A percentile compares a stretch with the other conserved stretches of the same genome.
Conservation (phyloP, 1,140 invertebrate species). For the Lepidurus arcticus region DNA sequence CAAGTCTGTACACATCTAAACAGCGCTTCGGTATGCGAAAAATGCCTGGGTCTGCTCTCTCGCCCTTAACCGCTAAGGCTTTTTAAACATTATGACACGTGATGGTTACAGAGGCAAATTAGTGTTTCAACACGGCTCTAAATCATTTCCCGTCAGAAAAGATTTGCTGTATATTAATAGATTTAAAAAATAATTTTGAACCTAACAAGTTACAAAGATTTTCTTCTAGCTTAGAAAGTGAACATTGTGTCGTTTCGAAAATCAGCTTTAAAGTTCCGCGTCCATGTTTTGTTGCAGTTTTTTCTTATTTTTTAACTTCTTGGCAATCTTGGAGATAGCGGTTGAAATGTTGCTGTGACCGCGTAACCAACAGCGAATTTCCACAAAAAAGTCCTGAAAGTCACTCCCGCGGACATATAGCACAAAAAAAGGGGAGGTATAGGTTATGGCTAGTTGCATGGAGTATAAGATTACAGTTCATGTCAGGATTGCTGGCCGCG, state of each 20-base stretch:
- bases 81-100: constrained; percentile 1
- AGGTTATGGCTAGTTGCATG: constrained; percentile 24
- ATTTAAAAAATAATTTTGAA: not conserved
- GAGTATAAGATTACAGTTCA: constrained; percentile 33
- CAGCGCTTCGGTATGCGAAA: not conserved
- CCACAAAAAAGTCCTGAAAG: not conserved
- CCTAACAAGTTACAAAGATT: not conserved
- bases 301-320: not conserved
- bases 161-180: not conserved
- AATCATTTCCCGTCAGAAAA: not conserved
- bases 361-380: constrained; percentile 5
- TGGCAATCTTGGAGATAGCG: not conserved
- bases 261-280: not conserved
- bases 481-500: constrained; percentile 29
- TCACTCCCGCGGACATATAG: not conserved
- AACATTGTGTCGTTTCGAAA: not conserved
- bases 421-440: constrained; percentile 25
- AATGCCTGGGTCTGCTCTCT: not conserved
- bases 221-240: not conserved
- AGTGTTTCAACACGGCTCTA: constrained; percentile 14
- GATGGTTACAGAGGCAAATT: constrained; percentile 15
- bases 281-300: not conserved
- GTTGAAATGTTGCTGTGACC: not conserved
- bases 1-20: not conserved
- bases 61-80: not conserved